Conservation (phyloP, 2,113 vertebrate species). For the Gadus chalcogrammus region DNA sequence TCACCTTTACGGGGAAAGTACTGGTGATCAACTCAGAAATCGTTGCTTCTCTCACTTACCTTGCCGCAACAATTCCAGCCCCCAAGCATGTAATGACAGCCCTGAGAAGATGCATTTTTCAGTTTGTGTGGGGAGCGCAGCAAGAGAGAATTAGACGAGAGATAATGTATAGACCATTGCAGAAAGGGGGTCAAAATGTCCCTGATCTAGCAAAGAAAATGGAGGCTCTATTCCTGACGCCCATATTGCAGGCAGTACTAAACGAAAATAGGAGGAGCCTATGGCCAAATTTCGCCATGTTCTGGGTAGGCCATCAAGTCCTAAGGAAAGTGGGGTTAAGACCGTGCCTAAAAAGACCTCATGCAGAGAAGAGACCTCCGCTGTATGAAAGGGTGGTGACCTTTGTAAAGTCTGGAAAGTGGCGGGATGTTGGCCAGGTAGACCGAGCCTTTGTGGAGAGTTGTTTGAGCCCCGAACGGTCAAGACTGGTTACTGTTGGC, state of each 20-base stretch:
- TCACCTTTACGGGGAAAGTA: background rate
- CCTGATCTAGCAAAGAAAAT: too few species aligned
- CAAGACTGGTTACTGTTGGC: too few species aligned
- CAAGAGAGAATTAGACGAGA: background rate
- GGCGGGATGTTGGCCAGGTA: background rate
- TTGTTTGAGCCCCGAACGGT: too few species aligned
- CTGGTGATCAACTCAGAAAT: background rate
- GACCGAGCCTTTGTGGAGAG: background rate
- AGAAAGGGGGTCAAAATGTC: too few species aligned
- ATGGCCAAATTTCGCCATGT: background rate
- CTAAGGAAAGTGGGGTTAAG: too few species aligned
- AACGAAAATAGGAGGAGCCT: too few species aligned
- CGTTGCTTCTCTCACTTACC: background rate
- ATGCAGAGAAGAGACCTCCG: too few species aligned
- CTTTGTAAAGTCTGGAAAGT: background rate
- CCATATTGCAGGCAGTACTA: too few species aligned
- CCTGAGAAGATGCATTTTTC: background rate
- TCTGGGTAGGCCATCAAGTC: background rate
- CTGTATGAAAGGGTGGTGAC: too few species aligned
- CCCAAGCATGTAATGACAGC: background rate
- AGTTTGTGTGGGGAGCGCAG: background rate
- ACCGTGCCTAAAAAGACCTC: too few species aligned
- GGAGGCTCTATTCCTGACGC: too few species aligned
- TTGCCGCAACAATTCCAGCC: background rate
- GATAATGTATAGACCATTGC: too few species aligned